Evolutionary conservation across 2,888 invertebrate species (phyloP), one percentile per base, ranked within the genome.

Genomic region (Athalia rosae): DNA sequence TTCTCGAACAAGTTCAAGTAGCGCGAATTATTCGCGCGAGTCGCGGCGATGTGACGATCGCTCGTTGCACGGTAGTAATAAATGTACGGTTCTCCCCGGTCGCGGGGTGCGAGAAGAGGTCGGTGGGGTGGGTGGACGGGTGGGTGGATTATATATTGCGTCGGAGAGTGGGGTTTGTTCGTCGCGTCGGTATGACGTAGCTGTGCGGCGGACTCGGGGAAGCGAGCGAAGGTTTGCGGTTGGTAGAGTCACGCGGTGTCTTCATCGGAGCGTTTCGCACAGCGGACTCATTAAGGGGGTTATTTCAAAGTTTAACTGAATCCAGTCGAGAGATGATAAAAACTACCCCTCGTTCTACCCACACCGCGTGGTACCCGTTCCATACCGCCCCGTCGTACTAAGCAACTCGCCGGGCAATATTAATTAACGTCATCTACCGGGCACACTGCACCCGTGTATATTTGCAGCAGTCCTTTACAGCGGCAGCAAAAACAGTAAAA

Each of bases 261-360:
- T 13, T 64, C 64, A 83, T 83, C 84, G 80, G 81, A 79, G 80
- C 81, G 82, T 80, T 80, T 84, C 5, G 69, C 83, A 85, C 83
- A 84, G 84, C 84, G 83, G 85, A 84, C 85, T 87, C 85, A 87
- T 87, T 87, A 86, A 86, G 85, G 85, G 85, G 85, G 86, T 87
- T 87, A 87, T 87, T 87, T 87, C 83, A 86, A 87, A 87, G 85
- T 86, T 86, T 86, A 87, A 87, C 84, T 84, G 85, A 85, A 87
- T 87, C 82, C 83, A 85, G 85, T 81, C 81, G 82, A 83, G 83
- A 82, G 82, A 76, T 67, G 69, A 78, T 71, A 79, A 77, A 78
- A 79, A 77, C 71, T 56, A 74, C 45, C 56, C 48, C 79, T 48
- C 63, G 69, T 58, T 41, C 11, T 15, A 4, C 66, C 47, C 53